Conservation (phyloP, 2,888 invertebrate genomes). For the Chesias legatella region DNA sequence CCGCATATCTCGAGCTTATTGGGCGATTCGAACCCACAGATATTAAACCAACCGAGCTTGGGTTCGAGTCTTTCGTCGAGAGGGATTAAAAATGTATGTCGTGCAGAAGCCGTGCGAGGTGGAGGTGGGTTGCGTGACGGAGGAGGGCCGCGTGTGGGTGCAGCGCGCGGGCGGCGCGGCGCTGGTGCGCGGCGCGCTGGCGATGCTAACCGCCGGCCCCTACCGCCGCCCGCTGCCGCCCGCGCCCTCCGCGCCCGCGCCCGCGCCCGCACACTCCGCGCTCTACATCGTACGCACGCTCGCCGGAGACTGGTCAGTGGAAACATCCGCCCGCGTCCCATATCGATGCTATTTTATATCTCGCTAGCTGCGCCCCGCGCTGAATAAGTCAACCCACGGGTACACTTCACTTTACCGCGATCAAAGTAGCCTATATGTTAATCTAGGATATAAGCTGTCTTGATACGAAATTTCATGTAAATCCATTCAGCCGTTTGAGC, state of each 20-base stretch:
- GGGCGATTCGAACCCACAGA: too few species aligned
- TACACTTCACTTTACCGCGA: too few species aligned
- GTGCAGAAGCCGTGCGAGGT: conserved; percentile 63
- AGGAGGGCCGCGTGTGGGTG: conserved; percentile 73
- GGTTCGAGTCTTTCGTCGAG: too few species aligned
- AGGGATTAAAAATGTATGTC: not conserved
- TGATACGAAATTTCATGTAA: too few species aligned
- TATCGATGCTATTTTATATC: too few species aligned
- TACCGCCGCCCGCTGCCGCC: conserved; percentile 71
- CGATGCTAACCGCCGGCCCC: conserved; percentile 62
- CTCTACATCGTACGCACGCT: conserved; percentile 75
- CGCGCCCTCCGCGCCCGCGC: conserved; percentile 63
- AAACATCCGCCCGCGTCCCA: not conserved
- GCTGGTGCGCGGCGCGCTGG: conserved; percentile 57
- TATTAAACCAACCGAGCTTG: too few species aligned
- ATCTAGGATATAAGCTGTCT: too few species aligned
- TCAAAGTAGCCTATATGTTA: too few species aligned
- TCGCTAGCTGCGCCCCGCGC: too few species aligned
- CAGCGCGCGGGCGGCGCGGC: conserved; percentile 65
- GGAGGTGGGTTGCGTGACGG: conserved; percentile 72
- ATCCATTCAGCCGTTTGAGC: too few species aligned
- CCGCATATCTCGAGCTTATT: too few species aligned
- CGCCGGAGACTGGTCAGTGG: conserved; percentile 67
- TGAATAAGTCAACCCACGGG: too few species aligned
- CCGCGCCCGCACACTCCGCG: conserved; percentile 43